Percentiles rank a stretch among this genome's conserved stretches.
Evolutionary conservation across 2,888 invertebrate genomes (phyloP).

Genomic region (Temnothorax rugatulus): DNA sequence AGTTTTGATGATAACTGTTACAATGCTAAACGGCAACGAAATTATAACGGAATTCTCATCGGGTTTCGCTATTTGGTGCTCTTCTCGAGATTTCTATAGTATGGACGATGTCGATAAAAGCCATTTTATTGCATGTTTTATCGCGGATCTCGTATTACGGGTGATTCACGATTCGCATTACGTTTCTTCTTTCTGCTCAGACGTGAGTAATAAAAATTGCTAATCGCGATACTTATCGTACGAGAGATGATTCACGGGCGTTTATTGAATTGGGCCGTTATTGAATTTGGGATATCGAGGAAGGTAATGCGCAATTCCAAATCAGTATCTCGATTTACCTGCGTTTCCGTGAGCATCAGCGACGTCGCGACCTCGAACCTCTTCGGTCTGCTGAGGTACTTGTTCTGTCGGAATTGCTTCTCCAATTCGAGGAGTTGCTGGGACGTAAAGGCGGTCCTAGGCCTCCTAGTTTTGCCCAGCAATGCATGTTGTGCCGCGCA

Average conservation of each 20-base stretch:
- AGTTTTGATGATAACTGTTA: neutral
- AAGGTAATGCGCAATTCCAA: constrained; percentile 30
- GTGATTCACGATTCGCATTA: constrained; percentile 30
- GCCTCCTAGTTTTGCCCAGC: constrained; percentile 95
- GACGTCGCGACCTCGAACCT: constrained; percentile 99
- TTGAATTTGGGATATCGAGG: constrained; percentile 44
- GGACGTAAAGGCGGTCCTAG: constrained; percentile 98
- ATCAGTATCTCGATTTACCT: constrained; percentile 88
- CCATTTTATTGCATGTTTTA: constrained; percentile 23
- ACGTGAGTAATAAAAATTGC: constrained; percentile 44
- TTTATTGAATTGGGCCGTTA: constrained; percentile 2
- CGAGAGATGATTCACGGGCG: constrained; percentile 25
- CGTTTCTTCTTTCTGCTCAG: neutral
- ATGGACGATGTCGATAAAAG: neutral
- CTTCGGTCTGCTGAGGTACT: constrained; percentile 99
- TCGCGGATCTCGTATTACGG: neutral
- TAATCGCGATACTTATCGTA: constrained; percentile 47
- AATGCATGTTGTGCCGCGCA: constrained; percentile 92
- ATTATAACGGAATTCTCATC: neutral
- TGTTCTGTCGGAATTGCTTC: constrained; percentile 99
- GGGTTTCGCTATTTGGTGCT: neutral
- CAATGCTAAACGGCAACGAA: neutral
- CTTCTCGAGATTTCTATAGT: neutral
- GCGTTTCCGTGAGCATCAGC: constrained; percentile 98
- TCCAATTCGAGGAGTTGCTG: constrained; percentile 99